Evolutionary conservation across 2,797 vertebrate genomes (phyloP), one percentile per base, ranked within the genome.

Genomic region (Pelobates cultripes): DNA sequence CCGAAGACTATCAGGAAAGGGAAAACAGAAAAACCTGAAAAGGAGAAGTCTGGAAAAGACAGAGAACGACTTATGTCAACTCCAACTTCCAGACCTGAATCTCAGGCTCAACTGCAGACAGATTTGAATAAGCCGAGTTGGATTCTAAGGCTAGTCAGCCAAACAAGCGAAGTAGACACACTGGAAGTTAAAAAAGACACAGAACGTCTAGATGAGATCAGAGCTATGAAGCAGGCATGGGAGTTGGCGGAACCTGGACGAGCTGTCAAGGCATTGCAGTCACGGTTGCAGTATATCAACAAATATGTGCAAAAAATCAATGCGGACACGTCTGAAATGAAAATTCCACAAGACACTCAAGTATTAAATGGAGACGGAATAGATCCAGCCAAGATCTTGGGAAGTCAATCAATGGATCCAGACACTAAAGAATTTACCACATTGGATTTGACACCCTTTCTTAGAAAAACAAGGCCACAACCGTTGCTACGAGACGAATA

Each of bases 151-250:
- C 81, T 97, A 44, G 95, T 96, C 80, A 92, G 84, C 70, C 96
- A 97, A 67, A 87, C 92, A 81, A 90, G 61, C 63, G 92, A 95
- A 51, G 75, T 85, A 0, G 93, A 94, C 0, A 43, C 76, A 28
- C 79, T 97, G 0, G 90, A 95, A 51, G 85, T 97, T 79, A 96
- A 86, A 86, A 97, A 92, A 89, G 97, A 99, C 86, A 96, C 93
- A 0, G 93, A 95, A 75, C 90, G 92, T 88, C 77, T 80, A 60
- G 96, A 97, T 73, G 91, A 97, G 87, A 97, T 99, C 85, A 94
- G 86, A 90, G 92, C 95, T 81, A 92, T 95, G 87, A 97, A 98
- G 89, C 91, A 91, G 81, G 93, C 95, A 28, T 98, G 97, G 97
- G 96, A 97, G 86, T 86, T 85, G 17, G 92, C 90, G 0, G 95